Base-by-base conservation (phyloP, 2,113 vertebrate genomes). In the Sarotherodon lohbergeri region DNA sequence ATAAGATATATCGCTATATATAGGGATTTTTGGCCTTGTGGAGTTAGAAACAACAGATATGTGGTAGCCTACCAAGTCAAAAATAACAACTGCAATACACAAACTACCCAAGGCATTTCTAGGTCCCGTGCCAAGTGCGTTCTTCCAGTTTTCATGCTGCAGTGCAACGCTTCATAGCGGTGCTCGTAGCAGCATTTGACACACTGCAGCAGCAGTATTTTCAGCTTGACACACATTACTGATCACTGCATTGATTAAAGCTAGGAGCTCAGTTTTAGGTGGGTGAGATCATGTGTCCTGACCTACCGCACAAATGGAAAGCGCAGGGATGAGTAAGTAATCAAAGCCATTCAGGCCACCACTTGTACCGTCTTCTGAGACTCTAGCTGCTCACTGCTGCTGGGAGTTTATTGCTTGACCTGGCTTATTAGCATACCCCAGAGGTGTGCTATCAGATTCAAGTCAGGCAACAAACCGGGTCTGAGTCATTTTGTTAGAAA, bases 191-290 rank as follows among this genome's bases (percentile, higher is more conserved):
- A 32, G 46, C 73, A 78, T 78, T 34, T 78, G 73, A 78, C 73
- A 78, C 73, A 78, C 46, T 78, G 73, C 73, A 52, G 27, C 17
- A 12, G 73, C 27, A 78, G 73, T 78, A 10, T 78, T 19, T 78
- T 78, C 73, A 34, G 73, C 73, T 8, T 41, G 9, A 17, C 56
- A 39, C 57, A 36, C 55, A 71, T 82, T 68, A 59, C 6, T n/a
- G 61, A 92, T 90, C 82, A 32, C 5, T 46, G 55, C 84, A 92
- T 93, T 89, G 93, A 95, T 93, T 88, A 63, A 32, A 76, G 85
- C 43, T 83, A 32, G 46, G 43, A 13, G 73, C 55, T 39, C 48
- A 34, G 16, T 13, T 63, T 83, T 55, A 71, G 76, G 79, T 86
- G 79, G 71, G 29, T 7, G 68, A 55, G 87, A 87, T 92, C 85